Percentiles rank a stretch among this genome's conserved stretches.
Conservation (phyloP, 2,113 vertebrate species). For the Orycteropus afer region DNA sequence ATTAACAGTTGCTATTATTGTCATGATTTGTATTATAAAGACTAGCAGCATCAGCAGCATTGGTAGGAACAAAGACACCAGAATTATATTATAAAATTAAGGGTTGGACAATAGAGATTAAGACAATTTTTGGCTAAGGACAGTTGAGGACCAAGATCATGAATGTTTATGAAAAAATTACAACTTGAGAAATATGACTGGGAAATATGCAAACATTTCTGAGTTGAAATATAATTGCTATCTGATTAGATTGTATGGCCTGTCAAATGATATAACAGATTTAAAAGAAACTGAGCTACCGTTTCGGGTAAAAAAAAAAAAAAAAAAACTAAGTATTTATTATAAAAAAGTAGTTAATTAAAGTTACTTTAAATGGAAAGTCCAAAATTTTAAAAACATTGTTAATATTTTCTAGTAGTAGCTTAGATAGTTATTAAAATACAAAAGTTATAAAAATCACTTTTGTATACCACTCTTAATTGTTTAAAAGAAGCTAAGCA, state of each 20-base stretch:
- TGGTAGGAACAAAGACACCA: not conserved
- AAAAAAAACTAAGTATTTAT: slow-evolving; percentile 31
- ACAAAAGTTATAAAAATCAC: slow-evolving; percentile 70
- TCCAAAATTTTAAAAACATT: slow-evolving; percentile 56
- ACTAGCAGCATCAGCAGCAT: not conserved
- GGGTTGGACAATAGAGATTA: not conserved
- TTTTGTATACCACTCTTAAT: slow-evolving; percentile 59
- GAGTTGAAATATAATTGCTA: not conserved
- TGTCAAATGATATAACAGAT: slow-evolving; percentile 25
- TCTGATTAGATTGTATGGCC: not conserved
- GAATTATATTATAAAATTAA: not conserved
- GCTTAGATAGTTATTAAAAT: slow-evolving; percentile 74
- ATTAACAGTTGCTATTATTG: not conserved
- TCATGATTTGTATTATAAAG: not conserved
- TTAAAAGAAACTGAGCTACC: slow-evolving; percentile 49
- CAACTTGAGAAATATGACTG: not conserved
- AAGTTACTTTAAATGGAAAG: slow-evolving; percentile 53
- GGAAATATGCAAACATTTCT: not conserved
- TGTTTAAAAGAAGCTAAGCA: slow-evolving; percentile 58
- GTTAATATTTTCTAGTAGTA: slow-evolving; percentile 70
- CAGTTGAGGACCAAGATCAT: not conserved
- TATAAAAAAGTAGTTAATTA: slow-evolving; percentile 57
- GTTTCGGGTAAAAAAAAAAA: no score
- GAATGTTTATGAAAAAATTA: not conserved
- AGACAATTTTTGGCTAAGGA: not conserved